Base-by-base conservation (phyloP, 1,140 invertebrate genomes). In the Helicoverpa zea region DNA sequence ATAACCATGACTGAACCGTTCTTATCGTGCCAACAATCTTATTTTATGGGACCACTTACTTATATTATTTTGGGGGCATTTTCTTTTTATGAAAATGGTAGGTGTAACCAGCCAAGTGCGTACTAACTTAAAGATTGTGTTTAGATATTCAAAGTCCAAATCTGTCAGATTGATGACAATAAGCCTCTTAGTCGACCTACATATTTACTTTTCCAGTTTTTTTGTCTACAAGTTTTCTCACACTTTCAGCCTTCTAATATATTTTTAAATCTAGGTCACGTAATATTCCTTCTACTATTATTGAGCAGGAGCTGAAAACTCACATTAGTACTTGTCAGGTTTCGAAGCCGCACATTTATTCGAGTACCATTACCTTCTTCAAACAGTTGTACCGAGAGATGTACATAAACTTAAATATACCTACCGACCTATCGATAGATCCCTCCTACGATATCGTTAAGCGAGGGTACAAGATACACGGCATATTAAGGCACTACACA, bases 401-500 rank as follows among this genome's bases (percentile, higher is more conserved):
- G 16, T 51, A 16, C 9, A 5, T 18, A 7, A 35, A 10, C 29
- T 9, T 4, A 9, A 64, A 68, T 68, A 68, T n/a, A 51, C 23
- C 16, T 49, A 49, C n/a, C 16, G 35, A 43, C 47, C 64, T 64
- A 70, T 51, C 47, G 66, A 70, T 70, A 70, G 43, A 70, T 70
- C 66, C 66, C 16, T 12, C 11, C 35, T 43, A 18, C 66, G 47
- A 51, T 23, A 70, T 70, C 16, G 52, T 51, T 70, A 70, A 18
- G 47, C 66, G 49, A 68, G 64, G 43, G 35, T 70, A 52, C 43
- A 70, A 52, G 18, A 70, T 52, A 70, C 66, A 52, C 51, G 12
- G 66, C 18, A 70, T 70, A 52, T 70, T 52, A 70, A 52, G 66
- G 66, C 66, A 30, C 29, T 51, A 70, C 66, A 29, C 29, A 43